Base-by-base conservation (phyloP, 2,797 vertebrate genomes). In the Oreochromis mossambicus region DNA sequence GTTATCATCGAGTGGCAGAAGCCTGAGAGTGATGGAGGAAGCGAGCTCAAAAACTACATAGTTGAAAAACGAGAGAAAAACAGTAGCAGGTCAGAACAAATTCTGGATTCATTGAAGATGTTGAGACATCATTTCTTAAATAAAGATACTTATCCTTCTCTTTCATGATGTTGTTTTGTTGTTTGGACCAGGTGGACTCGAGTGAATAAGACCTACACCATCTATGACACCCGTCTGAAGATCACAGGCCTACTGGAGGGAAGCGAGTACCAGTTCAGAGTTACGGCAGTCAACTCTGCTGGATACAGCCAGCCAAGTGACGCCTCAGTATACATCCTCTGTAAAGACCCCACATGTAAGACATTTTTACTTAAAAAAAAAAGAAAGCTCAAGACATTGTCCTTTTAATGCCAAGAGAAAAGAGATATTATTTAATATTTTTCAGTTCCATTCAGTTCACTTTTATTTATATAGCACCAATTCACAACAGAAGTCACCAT, bases 271-370 rank as follows among this genome's bases (percentile, higher is more conserved):
- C 98, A 98, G 93, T 99, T 99, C 96, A 98, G 98, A 86, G 97
- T 99, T 90, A 97, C 97, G 1, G 98, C 98, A 3, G 97, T 98
- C 80, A 99, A 99, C 7, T 95, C 97, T 56, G 99, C 99, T 89
- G 99, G 99, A 68, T 97, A 97, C 92, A 98, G 99, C 80, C 97
- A 98, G 73, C 98, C 98, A 17, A 99, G 99, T 15, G 98, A 99
- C 24, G 95, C 97, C 75, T 98, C 98, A 7, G 93, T 96, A 9
- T 98, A 98, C 92, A 97, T 98, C 84, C 92, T 97, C 83, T 99
- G 99, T 96, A 98, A 94, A 96, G 99, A 99, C 56, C 98, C 98
- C 84, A 97, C 98, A 94, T 99, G 99, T 99, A 95, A 97, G 98
- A 96, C 11, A 32, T 7, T 14, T 52, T 26, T 46, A 7, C 84